Evolutionary conservation across 2,113 vertebrate species (phyloP).

Genomic region (Phylloscopus trochiloides): DNA sequence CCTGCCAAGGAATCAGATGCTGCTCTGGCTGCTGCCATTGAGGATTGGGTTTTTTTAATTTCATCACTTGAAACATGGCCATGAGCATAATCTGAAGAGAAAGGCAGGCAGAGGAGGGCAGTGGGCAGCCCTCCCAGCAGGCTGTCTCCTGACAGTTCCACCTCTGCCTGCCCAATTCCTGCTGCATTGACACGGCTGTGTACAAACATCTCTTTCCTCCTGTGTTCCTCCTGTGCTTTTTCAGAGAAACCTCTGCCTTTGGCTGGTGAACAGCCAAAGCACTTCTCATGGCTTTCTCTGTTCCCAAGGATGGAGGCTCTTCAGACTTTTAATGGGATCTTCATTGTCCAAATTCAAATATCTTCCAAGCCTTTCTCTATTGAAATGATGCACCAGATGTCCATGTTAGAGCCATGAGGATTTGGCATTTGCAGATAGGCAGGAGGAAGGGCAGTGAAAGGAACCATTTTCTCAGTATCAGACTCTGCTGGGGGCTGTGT

Average conservation of each 20-base stretch:
- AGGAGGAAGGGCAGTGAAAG: neutral
- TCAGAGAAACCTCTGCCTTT: neutral
- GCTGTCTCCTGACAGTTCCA: neutral
- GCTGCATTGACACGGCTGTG: neutral
- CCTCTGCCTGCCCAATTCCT: neutral
- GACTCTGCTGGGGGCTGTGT: neutral
- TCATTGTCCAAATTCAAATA: neutral
- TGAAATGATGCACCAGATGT: neutral
- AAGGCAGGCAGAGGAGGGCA: neutral
- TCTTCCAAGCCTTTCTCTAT: neutral
- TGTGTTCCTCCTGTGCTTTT: neutral
- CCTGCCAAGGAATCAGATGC: neutral
- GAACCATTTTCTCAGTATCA: neutral
- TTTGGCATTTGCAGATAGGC: neutral
- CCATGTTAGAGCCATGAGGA: neutral
- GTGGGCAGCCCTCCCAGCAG: neutral
- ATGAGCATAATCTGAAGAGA: neutral
- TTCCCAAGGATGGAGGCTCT: neutral
- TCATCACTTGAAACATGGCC: neutral
- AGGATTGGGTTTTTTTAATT: neutral
- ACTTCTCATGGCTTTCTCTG: neutral
- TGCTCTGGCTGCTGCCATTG: neutral
- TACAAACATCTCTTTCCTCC: neutral
- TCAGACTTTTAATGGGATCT: neutral
- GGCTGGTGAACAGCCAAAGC: neutral